phyloP scores from a whole-genome alignment of 2,888 invertebrate species.

The Amiota minor region DNA sequence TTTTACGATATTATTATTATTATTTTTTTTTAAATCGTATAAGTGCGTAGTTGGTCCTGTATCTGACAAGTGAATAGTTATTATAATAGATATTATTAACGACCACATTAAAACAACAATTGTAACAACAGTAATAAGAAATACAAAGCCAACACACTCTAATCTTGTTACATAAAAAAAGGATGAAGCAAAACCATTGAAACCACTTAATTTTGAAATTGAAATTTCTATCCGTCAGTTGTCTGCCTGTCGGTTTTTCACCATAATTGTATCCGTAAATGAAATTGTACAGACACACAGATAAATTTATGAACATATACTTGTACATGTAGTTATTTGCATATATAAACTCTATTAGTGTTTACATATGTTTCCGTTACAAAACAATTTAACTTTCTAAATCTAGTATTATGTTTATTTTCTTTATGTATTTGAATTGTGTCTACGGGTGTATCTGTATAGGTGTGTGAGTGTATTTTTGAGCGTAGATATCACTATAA shows the following conservation, averaged over 20 bases:
- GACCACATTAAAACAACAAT: slow-evolving; percentile 27
- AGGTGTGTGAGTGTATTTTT: slow-evolving; percentile 37
- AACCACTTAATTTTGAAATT: slow-evolving; percentile 30
- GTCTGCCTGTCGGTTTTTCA: not conserved
- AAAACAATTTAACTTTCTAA: slow-evolving; percentile 59
- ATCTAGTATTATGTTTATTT: not conserved
- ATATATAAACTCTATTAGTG: slow-evolving; percentile 64
- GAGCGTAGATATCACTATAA: slow-evolving; percentile 51
- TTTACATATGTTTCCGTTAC: slow-evolving; percentile 59
- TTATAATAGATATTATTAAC: not conserved
- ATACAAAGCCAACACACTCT: not conserved
- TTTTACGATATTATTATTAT: too few relatives aligned
- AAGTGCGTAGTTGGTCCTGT: too few relatives aligned
- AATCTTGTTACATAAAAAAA: too few relatives aligned
- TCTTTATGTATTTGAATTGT: slow-evolving; percentile 53
- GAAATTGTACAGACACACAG: not conserved
- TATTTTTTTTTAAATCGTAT: too few relatives aligned
- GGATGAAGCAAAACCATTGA: not conserved
- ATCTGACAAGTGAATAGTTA: too few relatives aligned
- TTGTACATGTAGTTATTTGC: slow-evolving; percentile 44
- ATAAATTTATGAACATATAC: too few relatives aligned
- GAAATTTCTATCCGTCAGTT: slow-evolving; percentile 4
- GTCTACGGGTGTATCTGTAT: slow-evolving; percentile 41
- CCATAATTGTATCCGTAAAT: slow-evolving; percentile 14
- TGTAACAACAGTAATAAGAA: slow-evolving; percentile 17